Base-by-base conservation (phyloP, 2,797 vertebrate species). In the Spinus olivaceus region DNA sequence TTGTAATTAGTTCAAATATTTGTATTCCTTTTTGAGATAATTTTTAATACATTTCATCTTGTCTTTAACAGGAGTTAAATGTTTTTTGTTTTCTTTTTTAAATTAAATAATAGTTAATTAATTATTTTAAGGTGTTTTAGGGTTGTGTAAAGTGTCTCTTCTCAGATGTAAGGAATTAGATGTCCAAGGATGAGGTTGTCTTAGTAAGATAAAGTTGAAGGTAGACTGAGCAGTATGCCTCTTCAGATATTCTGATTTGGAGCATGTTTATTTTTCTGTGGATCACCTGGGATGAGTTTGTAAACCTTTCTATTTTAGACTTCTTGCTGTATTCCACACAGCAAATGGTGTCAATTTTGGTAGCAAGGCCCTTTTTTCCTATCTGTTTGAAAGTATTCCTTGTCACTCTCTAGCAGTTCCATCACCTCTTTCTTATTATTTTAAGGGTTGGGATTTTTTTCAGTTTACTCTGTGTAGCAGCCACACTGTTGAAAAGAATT, bases 71-170 rank as follows among this genome's bases (percentile, higher is more conserved):
- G 8, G 39, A 72, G 5, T 33, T 81, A 61, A 86, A 60, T 61
- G 9, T 4, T 57, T 44, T 74, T 19, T 0, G 4, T 39, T 50
- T 30, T n/a, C 8, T 46, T 67, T 44, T 53, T 24, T 7, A 1
- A 15, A 21, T 35, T 14, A 12, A 28, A 21, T 51, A 33, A 32
- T 63, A 24, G 11, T 16, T 64, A 32, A 21, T 64, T 47, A 41
- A 37, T 53, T 64, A 64, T 69, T 82, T 72, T 59, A 30, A 73
- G 33, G 12, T 59, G 11, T 51, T 80, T 56, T 47, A 56, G 24
- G n/a, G 30, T 44, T 81, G 15, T 67, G 14, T 57, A 9, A 81
- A 88, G 8, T 84, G 23, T 81, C 3, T 8, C 12, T 79, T 94
- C 65, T 72, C 28, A 79, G 76, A 50, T 63, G 10, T 22, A 32